A percentile compares a stretch with the other conserved stretches of the same genome.
Evolutionary conservation across 2,888 invertebrate species (phyloP).

Genomic region (Cybosia mesomella): DNA sequence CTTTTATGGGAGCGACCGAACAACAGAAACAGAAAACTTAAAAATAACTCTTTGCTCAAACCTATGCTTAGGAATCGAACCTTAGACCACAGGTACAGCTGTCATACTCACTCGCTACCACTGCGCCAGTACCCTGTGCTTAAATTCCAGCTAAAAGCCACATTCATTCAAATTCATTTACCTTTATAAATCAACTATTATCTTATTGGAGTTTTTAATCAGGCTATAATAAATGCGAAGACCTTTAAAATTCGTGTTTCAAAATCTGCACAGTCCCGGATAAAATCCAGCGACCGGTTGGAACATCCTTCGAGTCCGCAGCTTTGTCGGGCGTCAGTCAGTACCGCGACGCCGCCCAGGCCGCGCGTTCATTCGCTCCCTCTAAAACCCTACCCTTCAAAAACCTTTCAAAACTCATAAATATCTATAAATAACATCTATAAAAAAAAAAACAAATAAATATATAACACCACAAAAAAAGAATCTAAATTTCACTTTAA

Average conservation of each 20-base stretch:
- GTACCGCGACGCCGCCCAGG: constrained; percentile 43
- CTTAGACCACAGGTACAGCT: neutral
- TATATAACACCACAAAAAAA: constrained; percentile 27
- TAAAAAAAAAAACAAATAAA: constrained; percentile 10
- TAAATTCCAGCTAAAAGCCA: neutral
- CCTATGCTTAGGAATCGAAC: no score
- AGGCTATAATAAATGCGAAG: constrained; percentile 1
- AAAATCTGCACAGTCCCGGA: constrained; percentile 21
- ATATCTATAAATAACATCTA: constrained; percentile 26
- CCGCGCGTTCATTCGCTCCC: constrained; percentile 39
- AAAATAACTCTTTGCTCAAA: no score
- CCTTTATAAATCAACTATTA: neutral
- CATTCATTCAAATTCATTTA: neutral
- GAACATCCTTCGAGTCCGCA: constrained; percentile 38
- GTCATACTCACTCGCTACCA: neutral
- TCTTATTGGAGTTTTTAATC: constrained; percentile 12
- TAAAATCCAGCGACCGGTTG: constrained; percentile 32
- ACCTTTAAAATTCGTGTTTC: constrained; percentile 23
- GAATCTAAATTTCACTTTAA: constrained; percentile 28
- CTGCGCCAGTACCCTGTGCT: neutral
- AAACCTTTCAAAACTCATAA: constrained; percentile 34
- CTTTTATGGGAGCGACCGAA: no score
- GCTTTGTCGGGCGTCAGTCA: constrained; percentile 44
- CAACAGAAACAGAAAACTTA: no score
- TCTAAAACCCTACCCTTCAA: constrained; percentile 37